Percentiles rank a stretch among this genome's conserved stretches.
phyloP scores from a whole-genome alignment of 1,140 invertebrate species.

The Ctenoplectra terminalis region DNA sequence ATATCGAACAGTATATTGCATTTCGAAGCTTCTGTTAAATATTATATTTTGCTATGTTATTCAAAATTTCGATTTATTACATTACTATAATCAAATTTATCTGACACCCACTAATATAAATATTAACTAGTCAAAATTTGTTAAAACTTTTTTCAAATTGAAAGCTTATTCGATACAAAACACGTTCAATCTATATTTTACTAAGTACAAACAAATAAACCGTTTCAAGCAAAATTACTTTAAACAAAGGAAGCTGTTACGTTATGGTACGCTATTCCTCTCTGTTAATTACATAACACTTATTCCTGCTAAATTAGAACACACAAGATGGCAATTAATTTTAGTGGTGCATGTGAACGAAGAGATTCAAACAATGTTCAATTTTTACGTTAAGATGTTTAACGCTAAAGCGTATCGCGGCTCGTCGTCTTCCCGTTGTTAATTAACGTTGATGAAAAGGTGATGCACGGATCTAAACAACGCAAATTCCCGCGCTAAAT shows the following conservation, averaged over 20 bases:
- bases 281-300: not conserved
- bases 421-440: conserved; percentile 9
- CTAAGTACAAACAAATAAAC: not conserved
- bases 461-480: conserved; percentile 15
- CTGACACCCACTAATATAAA: no score
- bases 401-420: not conserved
- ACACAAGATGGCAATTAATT: not conserved
- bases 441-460: conserved; percentile 47
- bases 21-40: no score
- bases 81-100: no score
- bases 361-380: conserved; percentile 6
- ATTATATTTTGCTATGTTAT: no score
- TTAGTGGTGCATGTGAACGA: not conserved
- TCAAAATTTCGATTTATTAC: no score
- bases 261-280: not conserved
- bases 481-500: not conserved
- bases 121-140: no score
- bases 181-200: no score
- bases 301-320: not conserved
- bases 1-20: no score
- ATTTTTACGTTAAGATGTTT: not conserved
- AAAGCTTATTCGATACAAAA: no score
- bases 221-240: no score
- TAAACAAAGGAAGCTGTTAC: not conserved
- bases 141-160: no score